A percentile compares a stretch with the other conserved stretches of the same genome.
Evolutionary conservation across 2,888 invertebrate species (phyloP).

Genomic region (Dendrolimus houi): DNA sequence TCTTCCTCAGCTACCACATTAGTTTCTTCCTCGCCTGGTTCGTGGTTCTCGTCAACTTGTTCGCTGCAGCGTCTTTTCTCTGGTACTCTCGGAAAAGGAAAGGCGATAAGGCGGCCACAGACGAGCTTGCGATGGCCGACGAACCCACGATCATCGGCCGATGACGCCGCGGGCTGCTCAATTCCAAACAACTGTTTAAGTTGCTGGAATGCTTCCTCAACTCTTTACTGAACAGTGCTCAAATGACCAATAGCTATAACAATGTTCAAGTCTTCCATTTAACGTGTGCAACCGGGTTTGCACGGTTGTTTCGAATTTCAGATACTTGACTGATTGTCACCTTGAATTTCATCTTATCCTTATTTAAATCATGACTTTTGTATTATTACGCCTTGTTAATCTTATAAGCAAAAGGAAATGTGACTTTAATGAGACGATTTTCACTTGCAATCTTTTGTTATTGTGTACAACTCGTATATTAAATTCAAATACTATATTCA

Average conservation of each 20-base stretch:
- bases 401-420: conserved; percentile 32
- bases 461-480: too few relatives aligned
- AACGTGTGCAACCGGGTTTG: conserved; percentile 27
- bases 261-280: conserved; percentile 58
- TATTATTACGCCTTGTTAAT: conserved; percentile 40
- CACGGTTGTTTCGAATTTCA: conserved; percentile 18
- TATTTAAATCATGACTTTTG: conserved; percentile 3
- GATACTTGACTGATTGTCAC: conserved; percentile 26
- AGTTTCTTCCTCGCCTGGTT: conserved; percentile 87
- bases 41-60: conserved; percentile 81
- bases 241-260: conserved; percentile 64
- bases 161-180: conserved; percentile 51
- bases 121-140: conserved; percentile 89
- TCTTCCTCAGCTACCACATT: conserved; percentile 78
- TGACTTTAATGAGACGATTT: conserved; percentile 30
- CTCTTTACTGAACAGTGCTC: conserved; percentile 70
- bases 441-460: conserved; percentile 30
- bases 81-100: conserved; percentile 90
- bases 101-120: conserved; percentile 87
- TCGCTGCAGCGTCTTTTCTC: conserved; percentile 84
- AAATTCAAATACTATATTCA: conserved; percentile 3
- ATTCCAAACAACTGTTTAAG: conserved; percentile 28
- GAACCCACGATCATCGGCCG: conserved; percentile 88
- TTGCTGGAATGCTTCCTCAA: conserved; percentile 44
- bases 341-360: conserved; percentile 10